Evolutionary conservation across 1,140 invertebrate species (phyloP), one percentile per base, ranked within the genome.

Genomic region (Cydia strobilella): DNA sequence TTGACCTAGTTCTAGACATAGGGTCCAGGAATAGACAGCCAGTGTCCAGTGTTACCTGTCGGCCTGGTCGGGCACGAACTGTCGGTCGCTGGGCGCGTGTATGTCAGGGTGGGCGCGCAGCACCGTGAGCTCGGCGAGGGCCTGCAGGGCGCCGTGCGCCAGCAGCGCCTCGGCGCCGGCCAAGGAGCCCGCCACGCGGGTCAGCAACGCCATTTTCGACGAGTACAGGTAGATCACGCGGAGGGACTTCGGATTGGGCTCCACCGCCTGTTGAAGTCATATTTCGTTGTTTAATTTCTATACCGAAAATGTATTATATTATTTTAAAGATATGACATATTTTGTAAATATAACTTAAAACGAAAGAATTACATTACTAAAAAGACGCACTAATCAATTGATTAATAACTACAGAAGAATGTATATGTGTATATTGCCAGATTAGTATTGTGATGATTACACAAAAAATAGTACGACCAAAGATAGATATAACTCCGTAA

Each of bases 151-250:
- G 48, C 96, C 96, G 83, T 96, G 96, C 78, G 96, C 94, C 10
- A 98, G 83, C 7, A 98, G 84, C 18, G 96, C 94, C 80, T 96
- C 95, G 0, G 97, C 97, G 9, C 97, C 97, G 27, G 94, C 84
- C 75, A 94, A 93, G 0, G 95, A 95, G 18, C 95, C 95, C 0
- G 97, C 96, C 77, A 98, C 94, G 81, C 96, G 94, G 9, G 95
- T 95, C 15, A 98, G 94, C 74, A 98, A 94, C 71, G 97, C 95
- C 95, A 98, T 96, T 90, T 97, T 97, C 0, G 97, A 96, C 87
- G 98, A 96, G 91, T 97, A 98, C 1, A 98, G 94, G 93, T 97
- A 98, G 0, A 98, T 90, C 1, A 96, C 95, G 75, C 96, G 94
- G 27, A 98, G 92, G 12, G 95, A 95, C 51, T 95, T 95, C 0